Base-by-base conservation (phyloP, 2,888 invertebrate species). In the Campoletis raptor region DNA sequence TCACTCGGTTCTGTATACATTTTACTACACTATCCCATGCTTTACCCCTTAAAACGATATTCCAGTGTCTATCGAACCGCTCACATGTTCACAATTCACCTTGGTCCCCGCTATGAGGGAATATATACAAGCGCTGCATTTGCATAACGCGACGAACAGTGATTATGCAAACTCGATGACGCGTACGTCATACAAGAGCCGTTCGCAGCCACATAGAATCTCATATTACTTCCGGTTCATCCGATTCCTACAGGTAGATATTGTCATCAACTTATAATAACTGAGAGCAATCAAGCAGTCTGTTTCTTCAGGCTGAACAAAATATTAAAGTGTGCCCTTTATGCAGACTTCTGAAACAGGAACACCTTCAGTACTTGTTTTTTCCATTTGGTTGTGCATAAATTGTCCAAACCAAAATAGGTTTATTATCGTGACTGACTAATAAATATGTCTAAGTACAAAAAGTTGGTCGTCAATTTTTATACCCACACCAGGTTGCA, bases 121-220 rank as follows among this genome's bases (percentile, higher is more conserved):
- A 76, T 72, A 81, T 64, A 67, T 69, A 66, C 66, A 52, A 45
- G 61, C 74, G 12, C 10, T 45, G 30, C 74, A 86, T 86, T 86
- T 86, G 81, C 86, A 86, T 86, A 86, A 86, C 67, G 86, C 74
- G 74, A 67, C 69, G 61, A 84, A 48, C 79, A 48, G 78, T 82
- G 82, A 87, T 87, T 87, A 87, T 87, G 87, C 87, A 85, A 87
- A 87, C 82, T 87, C 79, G 84, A 82, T 79, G 84, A 85, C 79
- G 79, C 79, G 76, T 69, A 74, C 86, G 78, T 69, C 84, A 81
- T 78, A 72, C 81, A 40, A 77, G 61, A 37, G 30, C 45, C 36
- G 0, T 45, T 42, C 36, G 10, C 24, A 48, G 18, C 42, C 66
- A 15, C 64, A 79, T 42, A 36, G 70, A 42, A 69, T 70, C 69